Percentiles rank a stretch among this genome's conserved stretches.
These are phyloP conservation scores for Drosophila barbarae DNA, from an alignment of 2,888 invertebrate genomes.

Conservation along the genomic window DNA sequence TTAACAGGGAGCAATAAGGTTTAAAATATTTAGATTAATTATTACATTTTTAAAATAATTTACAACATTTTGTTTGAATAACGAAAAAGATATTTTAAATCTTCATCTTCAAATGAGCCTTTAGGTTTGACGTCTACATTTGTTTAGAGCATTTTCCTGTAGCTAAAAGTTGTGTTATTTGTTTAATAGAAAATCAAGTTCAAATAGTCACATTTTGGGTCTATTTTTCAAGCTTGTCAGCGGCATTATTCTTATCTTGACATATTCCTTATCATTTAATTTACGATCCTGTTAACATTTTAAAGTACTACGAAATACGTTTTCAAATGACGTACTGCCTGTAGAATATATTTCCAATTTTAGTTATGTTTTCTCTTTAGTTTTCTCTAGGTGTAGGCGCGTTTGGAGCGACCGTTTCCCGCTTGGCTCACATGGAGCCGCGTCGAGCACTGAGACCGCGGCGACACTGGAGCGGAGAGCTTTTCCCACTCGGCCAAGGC, in stretches of 20 bases:
- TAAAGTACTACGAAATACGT: too few relatives aligned
- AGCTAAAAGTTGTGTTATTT: not conserved
- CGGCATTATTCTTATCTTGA: not conserved
- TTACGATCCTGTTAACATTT: not conserved
- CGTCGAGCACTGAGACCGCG: constrained; percentile 54
- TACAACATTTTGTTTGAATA: too few relatives aligned
- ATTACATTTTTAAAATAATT: too few relatives aligned
- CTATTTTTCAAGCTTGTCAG: not conserved
- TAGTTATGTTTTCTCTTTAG: not conserved
- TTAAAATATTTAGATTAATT: too few relatives aligned
- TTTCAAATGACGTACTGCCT: not conserved
- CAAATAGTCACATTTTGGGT: not conserved
- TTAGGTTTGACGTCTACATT: too few relatives aligned
- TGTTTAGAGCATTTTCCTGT: too few relatives aligned
- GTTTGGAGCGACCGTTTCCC: constrained; percentile 31
- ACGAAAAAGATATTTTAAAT: too few relatives aligned
- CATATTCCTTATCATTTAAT: not conserved
- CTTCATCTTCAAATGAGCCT: too few relatives aligned
- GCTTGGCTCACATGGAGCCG: constrained; percentile 62
- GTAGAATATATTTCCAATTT: not conserved
- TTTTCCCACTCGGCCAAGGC: constrained; percentile 45
- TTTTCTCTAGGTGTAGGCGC: constrained; percentile 16
- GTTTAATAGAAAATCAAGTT: not conserved
- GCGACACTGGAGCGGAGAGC: constrained; percentile 25
- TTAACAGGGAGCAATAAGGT: too few relatives aligned